Percentiles rank a stretch among this genome's conserved stretches.
Conservation (phyloP, 2,888 invertebrate genomes). For the Philereme vetulata region DNA sequence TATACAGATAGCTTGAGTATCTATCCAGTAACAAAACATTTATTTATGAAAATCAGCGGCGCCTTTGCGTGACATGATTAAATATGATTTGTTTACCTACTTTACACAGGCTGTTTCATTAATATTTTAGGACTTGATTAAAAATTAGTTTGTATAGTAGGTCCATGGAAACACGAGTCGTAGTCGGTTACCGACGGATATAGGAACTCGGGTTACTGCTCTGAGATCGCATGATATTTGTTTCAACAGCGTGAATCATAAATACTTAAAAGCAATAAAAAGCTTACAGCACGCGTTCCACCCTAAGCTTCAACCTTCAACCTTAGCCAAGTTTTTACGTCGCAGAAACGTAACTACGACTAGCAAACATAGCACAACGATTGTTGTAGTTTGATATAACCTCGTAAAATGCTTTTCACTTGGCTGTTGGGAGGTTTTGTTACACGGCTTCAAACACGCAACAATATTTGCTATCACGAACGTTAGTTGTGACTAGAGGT, state of each 20-base stretch:
- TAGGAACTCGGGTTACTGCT: not conserved
- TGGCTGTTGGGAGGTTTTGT: constrained; percentile 48
- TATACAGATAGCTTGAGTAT: too few relatives aligned
- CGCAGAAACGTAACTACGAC: constrained; percentile 27
- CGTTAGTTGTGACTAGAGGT: constrained; percentile 25
- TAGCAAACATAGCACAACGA: constrained; percentile 40
- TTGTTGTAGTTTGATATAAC: constrained; percentile 59
- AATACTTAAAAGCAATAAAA: constrained; percentile 8
- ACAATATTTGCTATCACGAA: constrained; percentile 57
- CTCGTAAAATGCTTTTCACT: constrained; percentile 56
- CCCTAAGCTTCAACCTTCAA: constrained; percentile 16
- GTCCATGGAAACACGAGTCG: too few relatives aligned
- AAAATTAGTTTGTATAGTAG: too few relatives aligned
- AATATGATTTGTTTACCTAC: too few relatives aligned
- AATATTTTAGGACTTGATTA: too few relatives aligned
- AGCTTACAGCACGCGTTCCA: constrained; percentile 7
- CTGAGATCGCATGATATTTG: not conserved
- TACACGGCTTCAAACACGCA: constrained; percentile 55
- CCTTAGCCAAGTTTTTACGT: constrained; percentile 17
- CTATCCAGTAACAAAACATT: too few relatives aligned
- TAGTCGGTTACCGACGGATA: too few relatives aligned
- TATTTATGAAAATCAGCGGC: too few relatives aligned
- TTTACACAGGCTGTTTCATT: too few relatives aligned
- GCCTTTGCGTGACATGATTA: too few relatives aligned
- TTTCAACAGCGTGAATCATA: constrained; percentile 2